Conservation (phyloP, 2,113 vertebrate genomes). For the Peucedramus taeniatus region DNA sequence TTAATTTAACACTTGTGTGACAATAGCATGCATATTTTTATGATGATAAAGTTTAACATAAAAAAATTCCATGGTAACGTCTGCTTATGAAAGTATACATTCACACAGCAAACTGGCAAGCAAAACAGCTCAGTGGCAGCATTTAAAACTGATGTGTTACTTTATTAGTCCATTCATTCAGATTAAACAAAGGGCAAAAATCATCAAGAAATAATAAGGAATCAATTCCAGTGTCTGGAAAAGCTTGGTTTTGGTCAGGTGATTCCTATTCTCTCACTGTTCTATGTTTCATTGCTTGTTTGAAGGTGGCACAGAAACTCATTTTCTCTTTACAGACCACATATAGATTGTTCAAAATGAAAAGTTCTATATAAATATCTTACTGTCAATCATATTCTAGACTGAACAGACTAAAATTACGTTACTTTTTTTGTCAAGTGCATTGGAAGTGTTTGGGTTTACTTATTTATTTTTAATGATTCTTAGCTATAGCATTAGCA, state of each 20-base stretch:
- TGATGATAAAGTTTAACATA: not conserved
- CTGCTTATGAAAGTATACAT: not conserved
- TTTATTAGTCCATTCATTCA: not conserved
- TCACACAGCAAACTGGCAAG: not conserved
- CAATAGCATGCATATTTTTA: not conserved
- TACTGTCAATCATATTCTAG: not conserved
- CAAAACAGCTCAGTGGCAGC: not conserved
- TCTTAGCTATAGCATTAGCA: not conserved
- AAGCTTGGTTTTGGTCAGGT: not conserved
- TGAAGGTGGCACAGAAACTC: not conserved
- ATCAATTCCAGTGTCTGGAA: not conserved
- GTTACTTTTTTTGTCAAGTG: not conserved
- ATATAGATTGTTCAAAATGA: not conserved
- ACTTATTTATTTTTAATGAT: not conserved
- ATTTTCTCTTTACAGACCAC: not conserved
- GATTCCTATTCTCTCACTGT: not conserved
- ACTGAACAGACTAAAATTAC: not conserved
- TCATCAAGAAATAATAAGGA: not conserved
- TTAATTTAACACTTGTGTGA: not conserved
- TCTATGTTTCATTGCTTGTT: not conserved
- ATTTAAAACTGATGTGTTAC: not conserved
- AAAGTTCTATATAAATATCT: not conserved
- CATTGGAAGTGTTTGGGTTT: not conserved
- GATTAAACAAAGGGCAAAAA: not conserved
- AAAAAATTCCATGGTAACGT: not conserved